Conservation (phyloP, 1,140 invertebrate species). For the Anadara kagoshimensis region DNA sequence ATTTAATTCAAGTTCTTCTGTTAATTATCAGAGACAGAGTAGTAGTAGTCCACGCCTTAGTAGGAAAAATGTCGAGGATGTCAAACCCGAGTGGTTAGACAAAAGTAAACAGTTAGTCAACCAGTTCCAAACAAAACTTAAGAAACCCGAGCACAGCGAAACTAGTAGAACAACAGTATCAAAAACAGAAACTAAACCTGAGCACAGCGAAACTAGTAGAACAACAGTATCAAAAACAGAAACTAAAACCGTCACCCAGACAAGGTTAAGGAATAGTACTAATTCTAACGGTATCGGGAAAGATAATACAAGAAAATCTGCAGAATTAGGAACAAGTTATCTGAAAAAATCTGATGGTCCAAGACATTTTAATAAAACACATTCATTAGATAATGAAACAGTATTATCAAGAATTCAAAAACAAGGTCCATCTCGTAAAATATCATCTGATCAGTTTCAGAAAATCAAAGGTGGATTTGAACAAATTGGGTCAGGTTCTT, state of each 20-base stretch:
- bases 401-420: not conserved
- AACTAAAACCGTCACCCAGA: not conserved
- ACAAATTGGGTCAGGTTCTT: not conserved
- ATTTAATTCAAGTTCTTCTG: not conserved
- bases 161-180: not conserved
- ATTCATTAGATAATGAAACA: no score
- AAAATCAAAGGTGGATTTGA: slow-evolving; percentile 27
- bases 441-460: slow-evolving; percentile 17
- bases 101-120: slow-evolving; percentile 21
- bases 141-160: not conserved
- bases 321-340: not conserved
- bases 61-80: not conserved
- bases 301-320: not conserved
- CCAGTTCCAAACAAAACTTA: slow-evolving; percentile 26
- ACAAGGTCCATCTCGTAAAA: slow-evolving; percentile 4
- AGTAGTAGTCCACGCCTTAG: slow-evolving; percentile 10
- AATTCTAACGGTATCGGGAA: slow-evolving; percentile 1
- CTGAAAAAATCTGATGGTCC: no score
- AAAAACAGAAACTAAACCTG: slow-evolving; percentile 10
- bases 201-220: not conserved
- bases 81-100: slow-evolving; percentile 19
- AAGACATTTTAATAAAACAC: no score
- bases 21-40: slow-evolving; percentile 1
- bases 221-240: not conserved
- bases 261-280: not conserved